Base-by-base conservation (phyloP, 2,797 vertebrate species). In the Falco naumanni region DNA sequence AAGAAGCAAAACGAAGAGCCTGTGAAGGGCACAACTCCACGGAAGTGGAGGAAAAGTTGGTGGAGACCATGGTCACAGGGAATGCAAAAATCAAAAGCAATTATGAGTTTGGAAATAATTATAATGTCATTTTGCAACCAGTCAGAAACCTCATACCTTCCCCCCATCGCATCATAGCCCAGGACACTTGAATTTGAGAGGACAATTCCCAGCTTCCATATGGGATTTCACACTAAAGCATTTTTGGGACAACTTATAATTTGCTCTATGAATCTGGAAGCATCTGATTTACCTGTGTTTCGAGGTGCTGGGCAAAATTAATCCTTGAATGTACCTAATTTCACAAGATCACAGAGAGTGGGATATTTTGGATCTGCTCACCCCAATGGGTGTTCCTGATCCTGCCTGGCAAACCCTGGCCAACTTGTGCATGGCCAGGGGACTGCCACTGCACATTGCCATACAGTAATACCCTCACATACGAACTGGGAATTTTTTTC, bases 371-470 rank as follows among this genome's bases (percentile, higher is more conserved):
- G 54, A 39, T 64, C 15, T 80, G 14, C 12, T 77, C 68, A 53
- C 31, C 24, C 65, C 5, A 16, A 33, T 6, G 37, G 5, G 5
- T 43, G 21, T 3, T 91, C 47, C 51, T 53, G 70, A 17, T 50
- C 17, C 8, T 65, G 48, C 47, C 29, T 45, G 76, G 45, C 0
- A 13, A 90, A 13, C 19, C 25, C 43, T 53, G 70, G 13, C 14
- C 11, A 13, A 41, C n/a, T 7, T 0, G 9, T 17, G 29, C 20
- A 2, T 5, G 56, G 41, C 20, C 66, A 25, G 54, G 43, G 0
- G 3, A 33, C 59, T 9, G 48, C 21, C 14, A 17, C 2, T 0
- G 0, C 22, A 15, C 6, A 9, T 54, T 93, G 63, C 41, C n/a
- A 4, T 37, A 25, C 28, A 53, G 16, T 3, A 56, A 56, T 77